Evolutionary conservation across 2,888 invertebrate species (phyloP).

Genomic region (Folsomia manolachei): DNA sequence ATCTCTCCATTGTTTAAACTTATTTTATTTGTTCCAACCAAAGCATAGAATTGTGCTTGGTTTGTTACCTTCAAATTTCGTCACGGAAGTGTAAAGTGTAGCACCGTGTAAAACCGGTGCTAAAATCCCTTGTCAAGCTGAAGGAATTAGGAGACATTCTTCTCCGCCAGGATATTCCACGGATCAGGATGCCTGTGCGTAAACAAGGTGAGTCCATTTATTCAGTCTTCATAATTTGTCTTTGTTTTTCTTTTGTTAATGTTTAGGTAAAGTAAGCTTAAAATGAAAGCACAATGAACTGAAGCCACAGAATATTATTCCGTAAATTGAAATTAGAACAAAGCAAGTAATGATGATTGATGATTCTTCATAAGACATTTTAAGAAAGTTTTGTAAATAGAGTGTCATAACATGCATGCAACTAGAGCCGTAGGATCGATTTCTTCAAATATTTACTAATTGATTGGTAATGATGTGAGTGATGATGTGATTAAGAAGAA

Average conservation of each 20-base stretch:
- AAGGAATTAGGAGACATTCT: constrained; percentile 20
- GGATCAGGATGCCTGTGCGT: constrained; percentile 65
- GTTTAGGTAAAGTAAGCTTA: background rate
- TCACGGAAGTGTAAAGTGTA: too few species aligned
- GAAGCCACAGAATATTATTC: too few species aligned
- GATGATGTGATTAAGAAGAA: too few species aligned
- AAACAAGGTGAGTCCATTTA: constrained; percentile 63
- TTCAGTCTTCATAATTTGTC: background rate
- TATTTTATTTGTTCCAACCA: too few species aligned
- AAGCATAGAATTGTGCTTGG: too few species aligned
- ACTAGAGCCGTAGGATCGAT: background rate
- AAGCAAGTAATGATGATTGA: background rate
- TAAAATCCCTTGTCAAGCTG: constrained; percentile 13
- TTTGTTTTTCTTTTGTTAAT: too few species aligned
- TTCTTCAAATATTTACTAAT: background rate
- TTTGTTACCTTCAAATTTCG: too few species aligned
- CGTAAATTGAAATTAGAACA: too few species aligned
- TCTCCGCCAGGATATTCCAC: constrained; percentile 17
- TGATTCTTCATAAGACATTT: background rate
- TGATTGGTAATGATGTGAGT: background rate
- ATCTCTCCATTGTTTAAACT: too few species aligned
- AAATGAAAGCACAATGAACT: too few species aligned
- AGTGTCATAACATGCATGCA: too few species aligned
- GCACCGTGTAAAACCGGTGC: too few species aligned
- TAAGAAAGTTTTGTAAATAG: background rate